A percentile compares a stretch with the other conserved stretches of the same genome.
Conservation (phyloP, 2,113 vertebrate genomes). For the Mungos mungo region DNA sequence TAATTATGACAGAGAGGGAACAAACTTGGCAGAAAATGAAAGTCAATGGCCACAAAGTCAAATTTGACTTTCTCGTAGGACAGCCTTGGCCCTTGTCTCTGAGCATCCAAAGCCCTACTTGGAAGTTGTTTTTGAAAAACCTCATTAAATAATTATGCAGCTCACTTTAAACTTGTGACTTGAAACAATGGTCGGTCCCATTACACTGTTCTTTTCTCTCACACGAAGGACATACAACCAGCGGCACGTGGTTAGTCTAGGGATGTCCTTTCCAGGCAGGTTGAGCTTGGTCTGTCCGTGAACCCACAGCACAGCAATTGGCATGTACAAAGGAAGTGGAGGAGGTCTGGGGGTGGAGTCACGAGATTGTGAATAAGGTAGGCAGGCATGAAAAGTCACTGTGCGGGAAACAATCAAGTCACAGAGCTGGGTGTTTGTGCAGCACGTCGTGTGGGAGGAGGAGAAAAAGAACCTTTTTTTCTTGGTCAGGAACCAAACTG, state of each 20-base stretch:
- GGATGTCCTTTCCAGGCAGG: neutral
- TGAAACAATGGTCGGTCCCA: neutral
- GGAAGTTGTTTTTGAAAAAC: neutral
- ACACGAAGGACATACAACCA: neutral
- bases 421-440: constrained; percentile 33
- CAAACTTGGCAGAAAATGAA: neutral
- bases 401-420: constrained; percentile 58
- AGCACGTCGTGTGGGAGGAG: constrained; percentile 6
- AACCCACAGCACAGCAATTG: neutral
- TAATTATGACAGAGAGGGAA: neutral
- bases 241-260: accelerated
- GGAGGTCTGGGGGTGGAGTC: constrained; percentile 60
- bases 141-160: neutral
- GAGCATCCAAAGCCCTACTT: neutral
- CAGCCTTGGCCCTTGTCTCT: neutral
- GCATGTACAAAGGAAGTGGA: constrained; percentile 32
- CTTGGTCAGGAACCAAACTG: constrained; percentile 53
- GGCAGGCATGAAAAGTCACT: constrained; percentile 53
- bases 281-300: neutral
- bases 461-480: constrained; percentile 62
- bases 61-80: neutral
- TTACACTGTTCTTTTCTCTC: neutral
- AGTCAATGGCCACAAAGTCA: neutral
- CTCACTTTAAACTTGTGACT: neutral
- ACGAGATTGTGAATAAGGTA: constrained; percentile 58